phyloP scores from a whole-genome alignment of 1,140 invertebrate genomes.

The Drosophila cardini region DNA sequence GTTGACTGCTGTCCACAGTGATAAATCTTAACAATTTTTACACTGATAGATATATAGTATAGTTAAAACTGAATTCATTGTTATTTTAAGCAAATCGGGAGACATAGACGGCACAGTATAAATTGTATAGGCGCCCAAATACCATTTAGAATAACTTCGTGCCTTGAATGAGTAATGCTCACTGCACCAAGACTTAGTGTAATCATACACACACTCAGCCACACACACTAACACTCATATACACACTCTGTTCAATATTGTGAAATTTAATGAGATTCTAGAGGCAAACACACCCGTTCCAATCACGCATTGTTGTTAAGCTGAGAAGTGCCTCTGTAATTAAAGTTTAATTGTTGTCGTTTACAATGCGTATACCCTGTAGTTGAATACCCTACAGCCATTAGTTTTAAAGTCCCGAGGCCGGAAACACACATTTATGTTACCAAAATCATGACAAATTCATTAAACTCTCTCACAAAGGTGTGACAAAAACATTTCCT shows the following conservation, averaged over 20 bases:
- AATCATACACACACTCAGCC: conserved; percentile 20
- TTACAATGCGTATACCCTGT: background rate
- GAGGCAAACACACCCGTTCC: conserved; percentile 23
- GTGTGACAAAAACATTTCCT: conserved; percentile 15
- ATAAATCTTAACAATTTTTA: conserved; percentile 6
- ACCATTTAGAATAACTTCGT: conserved; percentile 31
- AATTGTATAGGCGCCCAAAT: conserved; percentile 26
- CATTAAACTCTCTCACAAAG: background rate
- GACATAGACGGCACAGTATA: background rate
- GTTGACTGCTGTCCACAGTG: no score
- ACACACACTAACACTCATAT: background rate
- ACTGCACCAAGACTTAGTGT: conserved; percentile 3
- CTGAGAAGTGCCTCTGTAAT: conserved; percentile 24
- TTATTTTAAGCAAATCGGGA: conserved; percentile 17
- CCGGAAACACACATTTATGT: background rate
- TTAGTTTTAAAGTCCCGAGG: background rate
- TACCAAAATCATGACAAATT: conserved; percentile 14
- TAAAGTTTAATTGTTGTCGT: conserved; percentile 33
- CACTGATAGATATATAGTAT: background rate
- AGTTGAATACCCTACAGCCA: background rate
- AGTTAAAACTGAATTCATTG: conserved; percentile 12
- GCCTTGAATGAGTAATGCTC: conserved; percentile 30
- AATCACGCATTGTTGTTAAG: conserved; percentile 13
- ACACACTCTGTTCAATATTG: conserved; percentile 2
- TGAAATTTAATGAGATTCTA: conserved; percentile 29